phyloP scores from a whole-genome alignment of 2,888 invertebrate genomes.

The Xanthorhoe designata region DNA sequence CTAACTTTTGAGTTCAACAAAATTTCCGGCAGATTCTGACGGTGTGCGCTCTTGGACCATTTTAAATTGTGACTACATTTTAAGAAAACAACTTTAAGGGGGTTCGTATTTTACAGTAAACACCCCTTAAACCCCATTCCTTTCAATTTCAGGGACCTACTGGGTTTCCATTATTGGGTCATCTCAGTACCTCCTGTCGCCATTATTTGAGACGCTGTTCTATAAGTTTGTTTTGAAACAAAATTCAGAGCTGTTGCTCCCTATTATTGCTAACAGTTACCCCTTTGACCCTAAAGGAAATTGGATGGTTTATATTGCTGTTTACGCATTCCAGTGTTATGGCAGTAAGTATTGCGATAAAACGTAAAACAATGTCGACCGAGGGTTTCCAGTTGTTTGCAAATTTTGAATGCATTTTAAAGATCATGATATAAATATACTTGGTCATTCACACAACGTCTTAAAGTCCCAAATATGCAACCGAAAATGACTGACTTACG shows the following conservation, averaged over 20 bases:
- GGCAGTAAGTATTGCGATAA: constrained; percentile 45
- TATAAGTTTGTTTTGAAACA: constrained; percentile 47
- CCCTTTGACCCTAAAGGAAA: constrained; percentile 47
- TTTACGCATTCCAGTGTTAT: constrained; percentile 47
- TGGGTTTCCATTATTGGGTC: constrained; percentile 40
- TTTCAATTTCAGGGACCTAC: constrained; percentile 43
- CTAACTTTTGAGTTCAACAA: no score
- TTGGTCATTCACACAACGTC: no score
- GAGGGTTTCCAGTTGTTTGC: no score
- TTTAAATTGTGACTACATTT: background rate
- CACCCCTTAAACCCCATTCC: constrained; percentile 11
- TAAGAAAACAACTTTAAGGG: background rate
- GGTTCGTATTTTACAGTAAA: constrained; percentile 7
- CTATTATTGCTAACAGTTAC: constrained; percentile 42
- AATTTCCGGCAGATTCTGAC: no score
- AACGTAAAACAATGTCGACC: background rate
- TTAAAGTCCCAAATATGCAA: no score
- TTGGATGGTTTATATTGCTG: constrained; percentile 46
- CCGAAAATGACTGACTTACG: no score
- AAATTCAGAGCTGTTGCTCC: constrained; percentile 43
- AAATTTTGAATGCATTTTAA: no score
- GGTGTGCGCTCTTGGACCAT: background rate
- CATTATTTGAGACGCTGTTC: constrained; percentile 49
- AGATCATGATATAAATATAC: no score
- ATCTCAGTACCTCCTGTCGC: constrained; percentile 45